Base-by-base conservation (phyloP, 2,113 vertebrate genomes). In the Cinclus cinclus region DNA sequence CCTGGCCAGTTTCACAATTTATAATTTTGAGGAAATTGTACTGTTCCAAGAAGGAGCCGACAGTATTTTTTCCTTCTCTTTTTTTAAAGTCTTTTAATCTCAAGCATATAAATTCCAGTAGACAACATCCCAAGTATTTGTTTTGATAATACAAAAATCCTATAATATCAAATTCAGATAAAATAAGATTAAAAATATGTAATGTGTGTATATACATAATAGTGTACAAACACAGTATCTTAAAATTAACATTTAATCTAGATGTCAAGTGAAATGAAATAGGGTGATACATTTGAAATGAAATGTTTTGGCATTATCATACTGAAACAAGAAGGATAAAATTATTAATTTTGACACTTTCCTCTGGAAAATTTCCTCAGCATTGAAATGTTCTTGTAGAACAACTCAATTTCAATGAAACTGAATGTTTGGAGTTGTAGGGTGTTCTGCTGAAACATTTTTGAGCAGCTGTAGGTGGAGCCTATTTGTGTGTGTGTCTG, bases 401-500 rank as follows among this genome's bases (percentile, higher is more conserved):
- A 69, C 3, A 86, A 58, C 15, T 69, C 0, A 0, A 42, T 90
- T 83, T 90, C n/a, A 80, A 65, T 15, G 73, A 69, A 94, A 73
- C 20, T 58, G 19, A 21, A 5, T 62, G 85, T 96, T n/a, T 65
- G 8, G 20, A 41, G 11, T 53, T 39, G 12, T 80, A 42, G 0
- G 1, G 4, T 33, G 25, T 55, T 94, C 28, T 73, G 10, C 62
- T 80, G 14, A 73, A 85, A 68, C 2, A 9, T 15, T 82, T 94
- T 67, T 79, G 65, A 90, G 62, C n/a, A 90, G 37, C 28, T 76
- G 23, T 73, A 53, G 24, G 25, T 83, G 55, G 28, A 93, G 10
- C 5, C 17, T 75, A 30, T n/a, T 14, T 71, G 3, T 2, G 0
- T 2, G 0, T 44, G 13, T 2, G 0, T 2, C 0, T 42, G 14